These are phyloP conservation scores for Rhyzopertha dominica DNA, from an alignment of 1,140 invertebrate species.

Conservation along the genomic window DNA sequence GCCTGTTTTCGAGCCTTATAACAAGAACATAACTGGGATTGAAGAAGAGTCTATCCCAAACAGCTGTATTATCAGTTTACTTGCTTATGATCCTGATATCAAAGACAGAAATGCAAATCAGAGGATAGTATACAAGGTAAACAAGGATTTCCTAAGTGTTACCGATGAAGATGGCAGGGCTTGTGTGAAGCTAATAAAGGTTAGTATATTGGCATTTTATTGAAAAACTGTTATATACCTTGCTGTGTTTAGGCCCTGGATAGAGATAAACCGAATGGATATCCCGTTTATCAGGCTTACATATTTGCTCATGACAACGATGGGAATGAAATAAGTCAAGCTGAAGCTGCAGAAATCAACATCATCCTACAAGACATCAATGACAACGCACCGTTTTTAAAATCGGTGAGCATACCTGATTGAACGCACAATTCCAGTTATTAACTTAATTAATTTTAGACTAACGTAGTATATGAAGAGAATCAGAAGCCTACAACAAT, in stretches of 20 bases:
- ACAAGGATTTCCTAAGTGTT: conserved; percentile 63
- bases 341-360: conserved; percentile 62
- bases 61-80: conserved; percentile 61
- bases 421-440: neutral
- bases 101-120: conserved; percentile 66
- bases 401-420: conserved; percentile 56
- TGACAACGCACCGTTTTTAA: conserved; percentile 82
- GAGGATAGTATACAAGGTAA: conserved; percentile 69
- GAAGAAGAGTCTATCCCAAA: conserved; percentile 60
- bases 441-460: conserved; percentile 42
- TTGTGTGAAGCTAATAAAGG: conserved; percentile 69
- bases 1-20: conserved; percentile 63
- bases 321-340: conserved; percentile 56
- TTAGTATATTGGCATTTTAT: conserved; percentile 20
- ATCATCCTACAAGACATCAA: conserved; percentile 80
- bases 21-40: conserved; percentile 62
- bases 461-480: conserved; percentile 76
- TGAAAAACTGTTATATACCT: neutral
- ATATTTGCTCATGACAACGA: conserved; percentile 80
- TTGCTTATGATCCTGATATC: conserved; percentile 82
- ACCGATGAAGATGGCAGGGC: conserved; percentile 60
- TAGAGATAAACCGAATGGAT: conserved; percentile 78
- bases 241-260: conserved; percentile 61
- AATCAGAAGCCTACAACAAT: conserved; percentile 67
- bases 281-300: conserved; percentile 75